These are phyloP conservation scores for Chloebia gouldiae DNA, from an alignment of 2,113 vertebrate genomes.

Conservation along the genomic window DNA sequence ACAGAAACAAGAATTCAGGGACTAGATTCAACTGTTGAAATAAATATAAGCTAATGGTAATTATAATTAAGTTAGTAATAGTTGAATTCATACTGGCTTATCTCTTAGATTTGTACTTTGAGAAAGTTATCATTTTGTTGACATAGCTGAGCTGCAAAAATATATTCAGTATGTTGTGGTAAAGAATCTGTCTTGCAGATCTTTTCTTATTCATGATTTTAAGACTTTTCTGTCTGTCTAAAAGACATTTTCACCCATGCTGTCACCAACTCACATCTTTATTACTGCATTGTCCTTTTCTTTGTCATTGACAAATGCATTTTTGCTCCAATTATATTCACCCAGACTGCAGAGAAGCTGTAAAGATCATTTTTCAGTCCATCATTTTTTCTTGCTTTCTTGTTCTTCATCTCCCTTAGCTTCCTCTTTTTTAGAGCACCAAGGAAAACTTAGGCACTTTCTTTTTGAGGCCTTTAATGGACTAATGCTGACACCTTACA, in stretches of 20 bases:
- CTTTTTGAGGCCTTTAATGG: not conserved
- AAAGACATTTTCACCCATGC: not conserved
- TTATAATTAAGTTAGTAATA: not conserved
- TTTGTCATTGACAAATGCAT: slow-evolving; percentile 38
- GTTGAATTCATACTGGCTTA: not conserved
- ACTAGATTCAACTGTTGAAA: not conserved
- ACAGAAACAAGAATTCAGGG: not conserved
- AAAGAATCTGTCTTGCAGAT: not conserved
- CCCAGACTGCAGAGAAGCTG: not conserved
- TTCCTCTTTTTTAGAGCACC: not conserved
- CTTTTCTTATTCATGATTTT: not conserved
- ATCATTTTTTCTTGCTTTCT: slow-evolving; percentile 20
- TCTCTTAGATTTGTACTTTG: not conserved
- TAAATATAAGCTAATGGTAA: not conserved
- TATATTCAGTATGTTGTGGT: not conserved
- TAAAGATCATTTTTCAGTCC: slow-evolving; percentile 19
- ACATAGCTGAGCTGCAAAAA: not conserved
- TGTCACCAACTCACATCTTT: slow-evolving; percentile 11
- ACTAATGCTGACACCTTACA: not conserved
- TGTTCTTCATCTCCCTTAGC: not conserved
- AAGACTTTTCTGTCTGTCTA: not conserved
- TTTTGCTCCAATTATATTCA: slow-evolving; percentile 45
- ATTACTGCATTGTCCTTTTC: slow-evolving; percentile 32
- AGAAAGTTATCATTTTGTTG: not conserved
- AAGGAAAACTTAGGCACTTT: not conserved